A percentile compares a stretch with the other conserved stretches of the same genome.
Evolutionary conservation across 2,113 vertebrate genomes (phyloP).

Genomic region (Salvelinus namaycush): DNA sequence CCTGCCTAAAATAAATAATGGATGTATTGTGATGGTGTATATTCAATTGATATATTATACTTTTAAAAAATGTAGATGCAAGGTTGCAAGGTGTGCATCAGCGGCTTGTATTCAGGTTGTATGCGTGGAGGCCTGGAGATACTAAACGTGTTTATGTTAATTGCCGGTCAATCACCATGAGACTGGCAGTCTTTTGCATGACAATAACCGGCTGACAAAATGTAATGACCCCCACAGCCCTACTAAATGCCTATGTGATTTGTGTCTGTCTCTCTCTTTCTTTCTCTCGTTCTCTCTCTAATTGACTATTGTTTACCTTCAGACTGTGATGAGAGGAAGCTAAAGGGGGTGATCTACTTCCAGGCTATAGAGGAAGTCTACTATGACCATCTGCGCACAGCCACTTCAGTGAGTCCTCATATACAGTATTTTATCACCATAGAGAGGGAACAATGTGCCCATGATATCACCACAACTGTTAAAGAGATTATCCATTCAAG

Average conservation of each 20-base stretch:
- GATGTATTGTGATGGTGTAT: too few species aligned
- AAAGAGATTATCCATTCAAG: not conserved
- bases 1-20: too few species aligned
- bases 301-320: not conserved
- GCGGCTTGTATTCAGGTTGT: too few species aligned
- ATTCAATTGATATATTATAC: too few species aligned
- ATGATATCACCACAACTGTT: not conserved
- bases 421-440: not conserved
- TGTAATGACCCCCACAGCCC: too few species aligned
- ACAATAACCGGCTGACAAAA: too few species aligned
- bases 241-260: not conserved
- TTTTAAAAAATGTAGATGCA: too few species aligned
- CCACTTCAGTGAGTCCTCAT: constrained; percentile 78
- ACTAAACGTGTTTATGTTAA: too few species aligned
- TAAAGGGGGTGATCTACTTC: constrained; percentile 97
- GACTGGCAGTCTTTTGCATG: too few species aligned
- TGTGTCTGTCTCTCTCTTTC: not conserved
- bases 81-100: too few species aligned
- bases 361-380: constrained; percentile 98
- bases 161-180: too few species aligned
- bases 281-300: not conserved
- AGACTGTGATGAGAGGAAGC: constrained; percentile 94
- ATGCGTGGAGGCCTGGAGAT: too few species aligned
- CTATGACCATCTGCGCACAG: constrained; percentile 92
- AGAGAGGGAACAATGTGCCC: not conserved